Base-by-base conservation (phyloP, 2,797 vertebrate species). In the Manis crassicaudata region DNA sequence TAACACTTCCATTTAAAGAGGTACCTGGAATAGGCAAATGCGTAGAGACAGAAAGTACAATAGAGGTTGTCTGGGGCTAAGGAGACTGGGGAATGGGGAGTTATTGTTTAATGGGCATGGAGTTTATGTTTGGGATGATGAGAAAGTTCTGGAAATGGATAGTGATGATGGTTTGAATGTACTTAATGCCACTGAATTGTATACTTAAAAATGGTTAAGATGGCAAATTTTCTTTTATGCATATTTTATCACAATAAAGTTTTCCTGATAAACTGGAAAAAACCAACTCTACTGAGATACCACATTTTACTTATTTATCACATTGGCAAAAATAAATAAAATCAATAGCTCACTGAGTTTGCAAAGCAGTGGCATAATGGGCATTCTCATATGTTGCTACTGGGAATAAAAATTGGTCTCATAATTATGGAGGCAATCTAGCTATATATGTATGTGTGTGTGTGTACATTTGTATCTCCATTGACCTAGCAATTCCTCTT, bases 251-350 rank as follows among this genome's bases (percentile, higher is more conserved):
- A 35, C 6, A n/a, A 54, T 77, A 77, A 77, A 77, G 32, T 77
- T 77, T 77, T n/a, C 32, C 50, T 54, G 75, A 77, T 77, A 77
- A 77, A 54, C 1, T 54, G 75, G 50, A n/a, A 76, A 77, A 54
- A 50, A 35, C 29, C 73, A 92, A 90, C 27, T 87, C 43, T 84
- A 85, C 56, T 52, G 73, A 89, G 73, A 87, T 56, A 32, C 17
- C 9, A 87, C 58, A 90, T 94, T 80, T 90, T 8, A 91, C 27
- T 50, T 76, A 81, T 92, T 50, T 76, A 81, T 92, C 60, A 89
- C 60, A 81, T 54, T 60, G 67, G 37, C 46, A 75, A 88, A 90
- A 40, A 83, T 37, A 88, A 95, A 81, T 63, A 75, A 86, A 90
- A 90, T 1, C 9, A 32, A 91, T 21, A 76, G 67, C 35, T 63